A percentile compares a stretch with the other conserved stretches of the same genome.
Conservation (phyloP, 2,888 invertebrate species). For the Ellobium chinense region DNA sequence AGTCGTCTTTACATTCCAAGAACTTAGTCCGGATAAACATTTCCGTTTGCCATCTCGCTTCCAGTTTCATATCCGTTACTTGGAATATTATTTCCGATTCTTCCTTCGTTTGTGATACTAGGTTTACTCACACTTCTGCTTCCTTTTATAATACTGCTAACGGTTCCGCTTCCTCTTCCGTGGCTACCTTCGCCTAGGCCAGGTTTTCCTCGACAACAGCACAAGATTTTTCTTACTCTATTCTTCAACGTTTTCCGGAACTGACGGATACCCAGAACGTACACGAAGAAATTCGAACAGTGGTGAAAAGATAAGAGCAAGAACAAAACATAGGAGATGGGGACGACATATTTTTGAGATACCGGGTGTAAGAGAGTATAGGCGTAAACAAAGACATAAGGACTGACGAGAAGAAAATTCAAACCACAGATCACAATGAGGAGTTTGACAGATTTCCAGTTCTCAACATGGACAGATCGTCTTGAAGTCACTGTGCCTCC, state of each 20-base stretch:
- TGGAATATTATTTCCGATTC: too few relatives aligned
- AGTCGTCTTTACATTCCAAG: too few relatives aligned
- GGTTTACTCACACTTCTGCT: too few relatives aligned
- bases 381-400: constrained; percentile 10
- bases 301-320: constrained; percentile 11
- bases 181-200: too few relatives aligned
- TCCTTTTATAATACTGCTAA: too few relatives aligned
- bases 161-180: too few relatives aligned
- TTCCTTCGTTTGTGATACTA: too few relatives aligned
- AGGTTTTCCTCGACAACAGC: too few relatives aligned
- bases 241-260: constrained; percentile 27
- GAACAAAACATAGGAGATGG: neutral
- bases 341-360: neutral
- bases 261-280: constrained; percentile 17
- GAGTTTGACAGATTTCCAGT: constrained; percentile 28
- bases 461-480: constrained; percentile 16
- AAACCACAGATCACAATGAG: constrained; percentile 23
- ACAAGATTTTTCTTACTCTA: too few relatives aligned
- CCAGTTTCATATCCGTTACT: too few relatives aligned
- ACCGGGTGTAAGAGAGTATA: neutral
- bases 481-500: neutral
- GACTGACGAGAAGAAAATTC: constrained; percentile 10
- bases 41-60: too few relatives aligned
- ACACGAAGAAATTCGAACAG: constrained; percentile 35
- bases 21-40: too few relatives aligned